A percentile compares a stretch with the other conserved stretches of the same genome.
phyloP scores from a whole-genome alignment of 2,888 invertebrate genomes.

The Carcina quercana region DNA sequence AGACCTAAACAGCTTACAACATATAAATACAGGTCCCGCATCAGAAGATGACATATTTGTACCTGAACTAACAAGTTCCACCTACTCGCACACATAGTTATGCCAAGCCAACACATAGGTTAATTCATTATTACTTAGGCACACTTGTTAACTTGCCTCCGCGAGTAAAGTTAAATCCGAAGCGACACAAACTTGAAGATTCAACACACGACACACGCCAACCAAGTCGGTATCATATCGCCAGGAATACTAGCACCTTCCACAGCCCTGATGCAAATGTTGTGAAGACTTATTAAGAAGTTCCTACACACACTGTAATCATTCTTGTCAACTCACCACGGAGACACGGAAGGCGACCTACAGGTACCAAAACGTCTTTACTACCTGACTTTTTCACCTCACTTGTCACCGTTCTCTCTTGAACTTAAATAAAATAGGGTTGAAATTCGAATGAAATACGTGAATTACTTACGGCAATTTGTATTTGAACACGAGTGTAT shows the following conservation, averaged over 20 bases:
- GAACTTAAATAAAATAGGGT: conserved; percentile 14
- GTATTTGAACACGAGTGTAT: conserved; percentile 19
- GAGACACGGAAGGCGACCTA: conserved; percentile 25
- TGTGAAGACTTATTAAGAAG: conserved; percentile 65
- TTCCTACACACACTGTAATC: conserved; percentile 55
- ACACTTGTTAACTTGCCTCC: conserved; percentile 6
- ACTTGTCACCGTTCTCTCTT: background rate
- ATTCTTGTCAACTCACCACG: conserved; percentile 54
- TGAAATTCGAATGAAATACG: conserved; percentile 13
- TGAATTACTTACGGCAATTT: conserved; percentile 30
- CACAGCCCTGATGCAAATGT: conserved; percentile 55
- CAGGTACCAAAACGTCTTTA: conserved; percentile 23
- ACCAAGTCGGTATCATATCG: conserved; percentile 47
- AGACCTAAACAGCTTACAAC: too few species aligned
- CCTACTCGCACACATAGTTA: too few species aligned
- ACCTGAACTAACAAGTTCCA: too few species aligned
- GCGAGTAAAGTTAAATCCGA: conserved; percentile 9
- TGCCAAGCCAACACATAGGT: too few species aligned
- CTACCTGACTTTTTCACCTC: conserved; percentile 1
- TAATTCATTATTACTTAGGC: conserved; percentile 10
- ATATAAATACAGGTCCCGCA: too few species aligned
- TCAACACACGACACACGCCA: conserved; percentile 16
- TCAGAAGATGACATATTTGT: too few species aligned
- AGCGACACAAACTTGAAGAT: conserved; percentile 18
- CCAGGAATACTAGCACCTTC: conserved; percentile 23